Evolutionary conservation across 2,797 vertebrate species (phyloP).

Genomic region (Sparidentex hasta): DNA sequence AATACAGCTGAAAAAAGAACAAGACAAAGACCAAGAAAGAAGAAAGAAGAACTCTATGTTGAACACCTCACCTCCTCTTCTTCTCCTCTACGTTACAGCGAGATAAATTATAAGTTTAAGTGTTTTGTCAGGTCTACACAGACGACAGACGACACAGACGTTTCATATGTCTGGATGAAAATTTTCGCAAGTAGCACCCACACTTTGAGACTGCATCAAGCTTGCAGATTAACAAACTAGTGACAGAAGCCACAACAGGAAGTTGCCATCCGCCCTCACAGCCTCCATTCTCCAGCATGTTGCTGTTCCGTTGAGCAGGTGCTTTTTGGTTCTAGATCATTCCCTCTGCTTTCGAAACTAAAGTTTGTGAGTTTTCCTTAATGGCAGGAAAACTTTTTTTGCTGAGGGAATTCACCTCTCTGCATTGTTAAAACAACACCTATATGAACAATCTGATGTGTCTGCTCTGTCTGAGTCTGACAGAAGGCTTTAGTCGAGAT

Average conservation of each 20-base stretch:
- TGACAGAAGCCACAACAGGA: slow-evolving; percentile 85
- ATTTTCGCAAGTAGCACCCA: slow-evolving; percentile 48
- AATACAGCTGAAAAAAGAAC: neutral
- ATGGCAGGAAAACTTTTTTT: neutral
- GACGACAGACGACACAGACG: too few species aligned
- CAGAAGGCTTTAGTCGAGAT: neutral
- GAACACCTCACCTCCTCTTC: slow-evolving; percentile 40
- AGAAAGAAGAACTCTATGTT: neutral
- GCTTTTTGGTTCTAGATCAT: slow-evolving; percentile 71
- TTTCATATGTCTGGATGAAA: slow-evolving; percentile 44
- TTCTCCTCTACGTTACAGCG: neutral
- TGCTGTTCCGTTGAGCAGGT: slow-evolving; percentile 79
- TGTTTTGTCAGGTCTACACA: slow-evolving; percentile 3
- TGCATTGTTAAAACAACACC: neutral
- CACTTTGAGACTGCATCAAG: slow-evolving; percentile 53
- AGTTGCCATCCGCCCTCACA: slow-evolving; percentile 79
- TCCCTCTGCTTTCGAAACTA: slow-evolving; percentile 60
- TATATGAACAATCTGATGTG: neutral
- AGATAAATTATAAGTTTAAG: neutral
- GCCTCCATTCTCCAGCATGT: slow-evolving; percentile 63
- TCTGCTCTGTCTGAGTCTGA: neutral
- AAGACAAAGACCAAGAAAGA: neutral
- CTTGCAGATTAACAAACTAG: slow-evolving; percentile 68
- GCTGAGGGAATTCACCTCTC: neutral
- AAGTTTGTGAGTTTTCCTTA: slow-evolving; percentile 14